These are phyloP conservation scores for Garra rufa DNA, from an alignment of 2,113 vertebrate species.

Conservation along the genomic window DNA sequence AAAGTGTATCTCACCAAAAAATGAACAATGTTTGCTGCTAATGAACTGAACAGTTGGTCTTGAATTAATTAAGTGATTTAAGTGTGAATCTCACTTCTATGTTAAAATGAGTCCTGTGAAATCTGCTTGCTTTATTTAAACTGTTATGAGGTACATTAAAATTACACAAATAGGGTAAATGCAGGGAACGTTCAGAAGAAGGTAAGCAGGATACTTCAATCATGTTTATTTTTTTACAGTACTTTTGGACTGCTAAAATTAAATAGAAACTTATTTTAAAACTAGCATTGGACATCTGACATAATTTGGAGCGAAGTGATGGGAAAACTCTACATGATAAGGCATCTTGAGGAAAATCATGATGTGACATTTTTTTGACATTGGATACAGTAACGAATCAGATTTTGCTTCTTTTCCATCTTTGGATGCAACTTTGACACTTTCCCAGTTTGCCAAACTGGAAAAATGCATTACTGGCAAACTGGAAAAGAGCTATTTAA, in stretches of 20 bases:
- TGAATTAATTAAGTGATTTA: constrained; percentile 34
- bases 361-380: background rate
- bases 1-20: constrained; percentile 38
- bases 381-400: background rate
- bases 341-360: background rate
- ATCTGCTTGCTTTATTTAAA: background rate
- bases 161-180: background rate
- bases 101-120: background rate
- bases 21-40: constrained; percentile 40
- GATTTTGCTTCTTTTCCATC: background rate
- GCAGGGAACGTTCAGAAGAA: background rate
- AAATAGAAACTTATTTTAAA: background rate
- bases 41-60: constrained; percentile 29
- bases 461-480: background rate
- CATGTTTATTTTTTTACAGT: background rate
- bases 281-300: background rate
- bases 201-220: background rate
- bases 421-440: background rate
- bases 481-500: constrained; percentile 6
- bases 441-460: background rate
- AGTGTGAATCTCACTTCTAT: constrained; percentile 22
- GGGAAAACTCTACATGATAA: background rate
- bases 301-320: background rate
- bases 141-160: background rate
- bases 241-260: background rate